Conservation (phyloP, 92 coral and sea anemone species). For the Phenganax subtilis region DNA sequence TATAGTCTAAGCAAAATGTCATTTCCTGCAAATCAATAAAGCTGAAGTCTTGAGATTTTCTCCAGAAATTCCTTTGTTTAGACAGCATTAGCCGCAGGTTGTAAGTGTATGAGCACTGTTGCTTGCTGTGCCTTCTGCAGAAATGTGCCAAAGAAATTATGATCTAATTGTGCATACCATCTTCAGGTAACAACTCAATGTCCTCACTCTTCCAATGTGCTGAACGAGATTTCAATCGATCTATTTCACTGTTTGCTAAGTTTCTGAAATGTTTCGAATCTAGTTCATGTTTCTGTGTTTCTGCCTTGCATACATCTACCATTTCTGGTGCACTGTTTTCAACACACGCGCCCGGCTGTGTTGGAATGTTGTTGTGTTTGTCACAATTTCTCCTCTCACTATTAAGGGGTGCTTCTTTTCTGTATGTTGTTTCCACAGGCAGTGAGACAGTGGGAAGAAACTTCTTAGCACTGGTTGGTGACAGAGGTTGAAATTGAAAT, state of each 20-base stretch:
- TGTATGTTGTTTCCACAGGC: too few relatives aligned
- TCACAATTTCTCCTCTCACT: background rate
- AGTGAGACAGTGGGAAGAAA: conserved; percentile 52
- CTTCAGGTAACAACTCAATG: background rate
- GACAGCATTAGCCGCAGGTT: too few relatives aligned
- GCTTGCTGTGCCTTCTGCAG: background rate
- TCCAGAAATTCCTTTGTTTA: too few relatives aligned
- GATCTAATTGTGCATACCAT: background rate
- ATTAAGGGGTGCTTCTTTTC: too few relatives aligned
- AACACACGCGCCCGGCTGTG: too few relatives aligned
- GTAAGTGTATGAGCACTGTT: too few relatives aligned
- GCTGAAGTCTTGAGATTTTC: too few relatives aligned
- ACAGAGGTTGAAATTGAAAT: conserved; percentile 76
- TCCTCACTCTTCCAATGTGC: background rate
- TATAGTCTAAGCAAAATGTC: too few relatives aligned
- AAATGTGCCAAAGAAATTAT: background rate
- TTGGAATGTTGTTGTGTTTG: background rate
- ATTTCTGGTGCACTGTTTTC: background rate
- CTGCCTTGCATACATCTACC: background rate
- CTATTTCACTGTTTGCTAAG: conserved; percentile 7
- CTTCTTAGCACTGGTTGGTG: conserved; percentile 69
- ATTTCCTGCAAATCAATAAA: too few relatives aligned
- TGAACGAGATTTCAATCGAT: background rate
- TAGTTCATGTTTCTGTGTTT: background rate
- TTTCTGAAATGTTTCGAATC: conserved; percentile 13